Evolutionary conservation across 2,797 vertebrate species (phyloP), one percentile per base, ranked within the genome.

Genomic region (Xiphorhynchus erythropygius): DNA sequence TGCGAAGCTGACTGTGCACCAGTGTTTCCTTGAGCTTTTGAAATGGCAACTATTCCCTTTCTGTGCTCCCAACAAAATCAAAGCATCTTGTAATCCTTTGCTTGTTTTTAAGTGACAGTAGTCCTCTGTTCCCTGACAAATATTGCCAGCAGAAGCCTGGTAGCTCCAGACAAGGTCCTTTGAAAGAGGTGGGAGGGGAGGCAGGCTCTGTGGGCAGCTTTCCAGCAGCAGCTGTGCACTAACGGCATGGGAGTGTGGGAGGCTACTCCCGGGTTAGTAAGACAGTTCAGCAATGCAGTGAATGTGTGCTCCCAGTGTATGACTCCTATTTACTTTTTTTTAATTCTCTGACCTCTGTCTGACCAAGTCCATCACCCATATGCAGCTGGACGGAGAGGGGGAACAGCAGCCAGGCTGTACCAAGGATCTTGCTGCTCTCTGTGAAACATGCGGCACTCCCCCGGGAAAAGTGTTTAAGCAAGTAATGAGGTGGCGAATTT

Each of bases 91-190:
- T 93, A 89, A 93, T 92, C 89, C 74, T 87, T 92, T 15, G 4
- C 86, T 94, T 75, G 68, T 93, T 93, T 93, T 87, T 85, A 93
- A 83, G 77, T 63, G 78, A 94, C 92, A 77, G 88, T 88, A 94
- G 80, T 75, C 70, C 83, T 93, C 90, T 92, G 86, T 92, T 90
- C 81, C 90, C 92, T 56, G 79, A 70, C 87, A 75, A 94, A 87
- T 84, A 87, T 92, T 93, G 90, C 94, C 14, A 4, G 71, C 92
- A 95, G 90, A 90, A 93, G 88, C 69, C 68, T 95, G 82, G 91
- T 93, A 92, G 91, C 91, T 90, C 73, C 83, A 86, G 94, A 95
- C 94, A 93, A 96, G 79, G 92, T 89, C 93, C 93, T 95, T 82
- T 92, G 92, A 88, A 90, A 93, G 82, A 90, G 80, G 87, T 94